These are phyloP conservation scores for Aphis gossypii DNA, from an alignment of 1,140 invertebrate genomes.

Conservation along the genomic window DNA sequence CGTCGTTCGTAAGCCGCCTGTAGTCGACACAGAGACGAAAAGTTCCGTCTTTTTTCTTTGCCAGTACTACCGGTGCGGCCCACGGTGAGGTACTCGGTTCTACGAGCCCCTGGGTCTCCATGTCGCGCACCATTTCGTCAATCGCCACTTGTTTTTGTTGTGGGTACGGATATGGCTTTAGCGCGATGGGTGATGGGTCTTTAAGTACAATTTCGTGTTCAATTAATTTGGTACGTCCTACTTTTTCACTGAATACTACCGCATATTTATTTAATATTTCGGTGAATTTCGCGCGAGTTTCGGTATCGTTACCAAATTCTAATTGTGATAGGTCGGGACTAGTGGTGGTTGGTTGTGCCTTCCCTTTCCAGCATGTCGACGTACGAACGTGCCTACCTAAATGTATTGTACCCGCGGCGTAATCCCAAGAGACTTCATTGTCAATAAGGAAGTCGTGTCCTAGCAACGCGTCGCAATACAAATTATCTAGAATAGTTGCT, in stretches of 20 bases:
- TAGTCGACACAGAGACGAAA: too few species aligned
- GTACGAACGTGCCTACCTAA: neutral
- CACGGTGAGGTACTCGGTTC: too few species aligned
- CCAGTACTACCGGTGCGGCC: too few species aligned
- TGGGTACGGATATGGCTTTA: slow-evolving; percentile 4
- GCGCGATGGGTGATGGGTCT: neutral
- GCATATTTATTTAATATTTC: neutral
- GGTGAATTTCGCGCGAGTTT: neutral
- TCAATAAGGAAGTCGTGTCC: slow-evolving; percentile 1
- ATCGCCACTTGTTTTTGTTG: neutral
- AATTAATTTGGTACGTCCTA: slow-evolving; percentile 24
- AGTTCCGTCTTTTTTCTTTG: too few species aligned
- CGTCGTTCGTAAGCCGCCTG: too few species aligned
- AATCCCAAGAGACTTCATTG: slow-evolving; percentile 21
- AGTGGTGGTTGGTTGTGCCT: too few species aligned
- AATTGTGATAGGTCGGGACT: neutral
- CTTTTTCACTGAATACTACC: neutral
- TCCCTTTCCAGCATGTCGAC: neutral
- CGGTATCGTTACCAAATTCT: neutral
- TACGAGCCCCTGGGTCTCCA: neutral
- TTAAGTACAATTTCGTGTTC: neutral
- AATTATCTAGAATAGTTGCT: neutral
- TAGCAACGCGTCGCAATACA: slow-evolving; percentile 5
- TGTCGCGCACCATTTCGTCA: neutral
- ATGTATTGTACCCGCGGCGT: neutral